A percentile compares a stretch with the other conserved stretches of the same genome.
These are phyloP conservation scores for Saturnia pavonia DNA, from an alignment of 2,888 invertebrate genomes.

Conservation along the genomic window DNA sequence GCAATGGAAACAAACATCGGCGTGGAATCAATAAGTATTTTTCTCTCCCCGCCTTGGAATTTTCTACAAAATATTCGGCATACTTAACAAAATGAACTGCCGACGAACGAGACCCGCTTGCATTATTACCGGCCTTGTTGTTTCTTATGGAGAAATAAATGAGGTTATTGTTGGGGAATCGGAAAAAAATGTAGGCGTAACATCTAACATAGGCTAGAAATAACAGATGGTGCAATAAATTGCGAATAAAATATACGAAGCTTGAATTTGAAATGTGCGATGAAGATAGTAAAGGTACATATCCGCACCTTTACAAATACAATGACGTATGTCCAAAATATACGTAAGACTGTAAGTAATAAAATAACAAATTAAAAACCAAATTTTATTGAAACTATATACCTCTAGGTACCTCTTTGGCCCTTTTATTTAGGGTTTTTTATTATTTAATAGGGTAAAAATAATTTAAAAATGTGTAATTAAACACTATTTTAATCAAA, in stretches of 20 bases:
- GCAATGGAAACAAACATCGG: slow-evolving; percentile 27
- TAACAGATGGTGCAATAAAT: slow-evolving; percentile 2
- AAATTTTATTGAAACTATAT: no score
- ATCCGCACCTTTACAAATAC: no score
- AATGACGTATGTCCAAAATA: no score
- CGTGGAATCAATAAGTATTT: slow-evolving; percentile 47
- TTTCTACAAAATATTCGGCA: slow-evolving; percentile 35
- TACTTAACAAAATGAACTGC: slow-evolving; percentile 42
- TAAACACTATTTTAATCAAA: no score
- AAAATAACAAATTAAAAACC: no score
- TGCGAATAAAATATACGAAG: background rate
- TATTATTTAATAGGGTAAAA: no score
- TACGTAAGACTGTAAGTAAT: no score
- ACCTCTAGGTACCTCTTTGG: no score
- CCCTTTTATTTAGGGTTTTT: no score
- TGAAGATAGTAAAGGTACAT: no score
- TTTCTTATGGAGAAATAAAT: slow-evolving; percentile 15
- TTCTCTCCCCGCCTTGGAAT: slow-evolving; percentile 29
- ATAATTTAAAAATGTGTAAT: no score
- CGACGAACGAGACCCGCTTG: slow-evolving; percentile 25
- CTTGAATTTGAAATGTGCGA: background rate
- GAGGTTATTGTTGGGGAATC: slow-evolving; percentile 16
- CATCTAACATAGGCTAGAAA: background rate
- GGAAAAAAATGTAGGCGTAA: background rate
- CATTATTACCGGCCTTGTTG: slow-evolving; percentile 22